Conservation (phyloP, 2,888 invertebrate genomes). For the Dynastes grantii region DNA sequence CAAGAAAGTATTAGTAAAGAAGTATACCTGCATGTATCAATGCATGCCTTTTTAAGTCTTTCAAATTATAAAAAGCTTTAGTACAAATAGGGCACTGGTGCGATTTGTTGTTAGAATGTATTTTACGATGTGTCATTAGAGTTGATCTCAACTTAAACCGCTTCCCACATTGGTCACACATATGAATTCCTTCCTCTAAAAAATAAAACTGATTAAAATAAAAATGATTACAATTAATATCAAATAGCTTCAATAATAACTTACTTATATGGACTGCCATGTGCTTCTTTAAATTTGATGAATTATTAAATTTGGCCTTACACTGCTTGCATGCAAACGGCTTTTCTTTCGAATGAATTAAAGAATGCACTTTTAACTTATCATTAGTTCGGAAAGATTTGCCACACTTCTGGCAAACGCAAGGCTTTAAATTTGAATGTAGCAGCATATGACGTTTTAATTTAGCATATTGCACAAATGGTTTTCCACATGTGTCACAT, state of each 20-base stretch:
- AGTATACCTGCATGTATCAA: slow-evolving; percentile 78
- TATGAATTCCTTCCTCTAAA: slow-evolving; percentile 73
- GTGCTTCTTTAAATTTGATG: slow-evolving; percentile 81
- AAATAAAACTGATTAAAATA: background rate
- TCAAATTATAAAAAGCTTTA: slow-evolving; percentile 79
- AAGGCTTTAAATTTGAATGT: slow-evolving; percentile 74
- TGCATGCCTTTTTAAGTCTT: slow-evolving; percentile 80
- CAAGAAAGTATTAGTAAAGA: too few species aligned
- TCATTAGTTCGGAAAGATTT: slow-evolving; percentile 76
- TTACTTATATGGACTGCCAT: slow-evolving; percentile 74
- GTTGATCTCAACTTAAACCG: slow-evolving; percentile 76
- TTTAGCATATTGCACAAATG: slow-evolving; percentile 81
- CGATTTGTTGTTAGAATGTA: slow-evolving; percentile 73
- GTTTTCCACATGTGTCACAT: slow-evolving; percentile 78
- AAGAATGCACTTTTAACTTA: slow-evolving; percentile 75
- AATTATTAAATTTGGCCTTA: slow-evolving; percentile 74
- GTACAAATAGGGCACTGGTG: slow-evolving; percentile 79
- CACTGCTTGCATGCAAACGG: slow-evolving; percentile 78
- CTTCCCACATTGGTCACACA: slow-evolving; percentile 77
- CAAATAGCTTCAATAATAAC: slow-evolving; percentile 44
- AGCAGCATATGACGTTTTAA: slow-evolving; percentile 80
- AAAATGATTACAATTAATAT: background rate
- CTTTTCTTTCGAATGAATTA: slow-evolving; percentile 77
- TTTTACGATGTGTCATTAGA: slow-evolving; percentile 73
- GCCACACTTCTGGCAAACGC: slow-evolving; percentile 75